Conservation (phyloP, 2,888 invertebrate genomes). For the Tachina grossa region DNA sequence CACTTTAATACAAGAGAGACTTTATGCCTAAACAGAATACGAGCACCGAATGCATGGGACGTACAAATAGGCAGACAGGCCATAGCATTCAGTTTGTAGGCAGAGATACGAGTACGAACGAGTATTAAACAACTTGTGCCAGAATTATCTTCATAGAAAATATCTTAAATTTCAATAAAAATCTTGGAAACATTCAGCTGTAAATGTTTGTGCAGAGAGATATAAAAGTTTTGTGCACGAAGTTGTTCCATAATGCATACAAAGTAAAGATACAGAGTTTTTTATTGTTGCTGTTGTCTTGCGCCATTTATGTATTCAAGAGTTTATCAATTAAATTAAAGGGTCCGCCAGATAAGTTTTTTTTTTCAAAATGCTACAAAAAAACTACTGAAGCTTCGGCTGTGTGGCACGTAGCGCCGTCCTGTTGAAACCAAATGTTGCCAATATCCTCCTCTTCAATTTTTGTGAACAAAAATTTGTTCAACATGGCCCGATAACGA, state of each 20-base stretch:
- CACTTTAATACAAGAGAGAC: slow-evolving; percentile 46
- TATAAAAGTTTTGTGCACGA: not conserved
- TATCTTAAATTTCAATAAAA: slow-evolving; percentile 63
- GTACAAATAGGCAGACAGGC: not conserved
- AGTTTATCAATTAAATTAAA: slow-evolving; percentile 68
- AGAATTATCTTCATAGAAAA: slow-evolving; percentile 55
- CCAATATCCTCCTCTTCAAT: too few relatives aligned
- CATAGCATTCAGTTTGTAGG: slow-evolving; percentile 11
- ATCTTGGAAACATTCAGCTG: slow-evolving; percentile 51
- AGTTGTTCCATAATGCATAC: not conserved
- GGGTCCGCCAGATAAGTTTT: too few relatives aligned
- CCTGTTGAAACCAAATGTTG: too few relatives aligned
- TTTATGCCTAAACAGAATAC: slow-evolving; percentile 17
- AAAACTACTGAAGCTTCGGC: too few relatives aligned
- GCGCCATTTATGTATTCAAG: slow-evolving; percentile 41
- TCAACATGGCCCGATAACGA: too few relatives aligned
- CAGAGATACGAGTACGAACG: not conserved
- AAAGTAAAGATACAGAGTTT: slow-evolving; percentile 19
- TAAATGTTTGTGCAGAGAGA: slow-evolving; percentile 18
- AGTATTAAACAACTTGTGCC: slow-evolving; percentile 38
- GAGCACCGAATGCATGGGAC: not conserved
- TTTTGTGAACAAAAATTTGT: too few relatives aligned
- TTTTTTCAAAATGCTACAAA: too few relatives aligned
- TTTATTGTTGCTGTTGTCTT: slow-evolving; percentile 12
- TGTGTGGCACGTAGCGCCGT: too few relatives aligned